phyloP scores from a whole-genome alignment of 1,140 invertebrate genomes.

The Trichomalopsis sarcophagae region DNA sequence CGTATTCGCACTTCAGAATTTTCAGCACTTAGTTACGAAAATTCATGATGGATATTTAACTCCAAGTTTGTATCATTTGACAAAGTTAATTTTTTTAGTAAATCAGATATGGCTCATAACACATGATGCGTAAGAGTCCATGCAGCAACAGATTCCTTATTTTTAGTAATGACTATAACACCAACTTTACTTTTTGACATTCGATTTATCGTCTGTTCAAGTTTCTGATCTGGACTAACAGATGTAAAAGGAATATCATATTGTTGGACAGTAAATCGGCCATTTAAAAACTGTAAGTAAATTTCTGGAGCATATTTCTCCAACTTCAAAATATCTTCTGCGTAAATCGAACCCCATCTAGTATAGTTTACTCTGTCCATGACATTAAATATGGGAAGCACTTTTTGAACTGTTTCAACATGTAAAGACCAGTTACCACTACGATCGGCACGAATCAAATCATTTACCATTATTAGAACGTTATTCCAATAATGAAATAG shows the following conservation, averaged over 20 bases:
- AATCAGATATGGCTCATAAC: background rate
- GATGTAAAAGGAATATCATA: background rate
- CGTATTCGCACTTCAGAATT: background rate
- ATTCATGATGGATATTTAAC: conserved; percentile 25
- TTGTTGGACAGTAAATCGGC: conserved; percentile 20
- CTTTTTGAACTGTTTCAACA: conserved; percentile 27
- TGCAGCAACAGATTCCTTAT: conserved; percentile 6
- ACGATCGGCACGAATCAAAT: conserved; percentile 42
- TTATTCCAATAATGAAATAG: no score
- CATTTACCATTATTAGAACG: no score
- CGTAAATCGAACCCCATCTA: conserved; percentile 42
- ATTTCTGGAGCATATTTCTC: conserved; percentile 5
- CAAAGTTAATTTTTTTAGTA: background rate
- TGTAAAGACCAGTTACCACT: conserved; percentile 49
- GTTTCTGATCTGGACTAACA: conserved; percentile 9
- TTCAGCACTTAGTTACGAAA: background rate
- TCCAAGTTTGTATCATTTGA: background rate
- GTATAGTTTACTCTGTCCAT: conserved; percentile 49
- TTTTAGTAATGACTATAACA: background rate
- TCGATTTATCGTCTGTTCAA: conserved; percentile 11
- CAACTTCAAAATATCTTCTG: conserved; percentile 28
- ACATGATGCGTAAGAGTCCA: conserved; percentile 21
- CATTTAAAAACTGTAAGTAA: conserved; percentile 6
- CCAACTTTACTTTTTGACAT: background rate
- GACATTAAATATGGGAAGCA: conserved; percentile 40